phyloP scores from a whole-genome alignment of 2,797 vertebrate species.

The Jordanella pulchra region DNA sequence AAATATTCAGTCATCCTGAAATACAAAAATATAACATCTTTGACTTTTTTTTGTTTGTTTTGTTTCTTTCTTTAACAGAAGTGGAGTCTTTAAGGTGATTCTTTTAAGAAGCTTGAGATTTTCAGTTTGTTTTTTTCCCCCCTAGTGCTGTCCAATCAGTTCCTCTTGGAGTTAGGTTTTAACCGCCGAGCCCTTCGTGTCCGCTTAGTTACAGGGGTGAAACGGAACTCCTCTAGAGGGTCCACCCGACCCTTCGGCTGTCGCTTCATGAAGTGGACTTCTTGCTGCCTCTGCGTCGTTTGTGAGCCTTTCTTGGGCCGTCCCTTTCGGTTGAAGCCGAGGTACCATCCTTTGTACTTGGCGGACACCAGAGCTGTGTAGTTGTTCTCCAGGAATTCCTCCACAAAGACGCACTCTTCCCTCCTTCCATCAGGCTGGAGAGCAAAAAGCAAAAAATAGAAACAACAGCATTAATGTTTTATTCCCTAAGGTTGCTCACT shows the following conservation, averaged over 20 bases:
- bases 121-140: slow-evolving; percentile 47
- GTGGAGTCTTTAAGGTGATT: slow-evolving; percentile 65
- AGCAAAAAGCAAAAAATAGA: slow-evolving; percentile 8
- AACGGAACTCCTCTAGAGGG: slow-evolving; percentile 81
- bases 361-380: slow-evolving; percentile 86
- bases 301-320: slow-evolving; percentile 83
- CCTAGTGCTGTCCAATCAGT: slow-evolving; percentile 72
- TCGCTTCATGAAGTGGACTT: slow-evolving; percentile 88
- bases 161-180: slow-evolving; percentile 77
- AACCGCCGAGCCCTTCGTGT: slow-evolving; percentile 84
- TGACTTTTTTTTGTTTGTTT: slow-evolving; percentile 68
- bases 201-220: slow-evolving; percentile 84
- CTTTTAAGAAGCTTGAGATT: slow-evolving; percentile 68
- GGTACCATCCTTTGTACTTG: slow-evolving; percentile 87
- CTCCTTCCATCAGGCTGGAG: slow-evolving; percentile 80
- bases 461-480: not conserved
- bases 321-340: slow-evolving; percentile 85
- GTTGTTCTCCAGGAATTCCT: slow-evolving; percentile 88
- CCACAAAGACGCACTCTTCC: slow-evolving; percentile 85
- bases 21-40: slow-evolving; percentile 88
- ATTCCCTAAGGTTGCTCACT: not conserved
- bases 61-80: slow-evolving; percentile 61
- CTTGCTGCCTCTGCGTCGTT: slow-evolving; percentile 84
- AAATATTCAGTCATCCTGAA: slow-evolving; percentile 77
- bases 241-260: slow-evolving; percentile 77